Evolutionary conservation across 1,140 invertebrate genomes (phyloP).

Genomic region (Bombus pascuorum): DNA sequence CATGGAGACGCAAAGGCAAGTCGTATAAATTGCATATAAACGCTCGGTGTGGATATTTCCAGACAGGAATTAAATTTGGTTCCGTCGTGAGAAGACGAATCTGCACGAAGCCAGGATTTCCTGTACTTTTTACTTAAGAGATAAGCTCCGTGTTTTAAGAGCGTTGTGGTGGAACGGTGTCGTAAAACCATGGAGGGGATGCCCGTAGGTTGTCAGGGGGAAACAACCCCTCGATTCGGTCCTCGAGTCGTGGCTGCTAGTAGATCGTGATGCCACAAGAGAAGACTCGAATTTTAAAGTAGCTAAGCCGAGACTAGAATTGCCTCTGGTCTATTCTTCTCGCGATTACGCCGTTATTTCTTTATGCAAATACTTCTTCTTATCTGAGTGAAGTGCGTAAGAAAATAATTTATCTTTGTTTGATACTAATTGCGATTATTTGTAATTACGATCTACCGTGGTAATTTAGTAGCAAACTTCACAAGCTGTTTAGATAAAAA

Average conservation of each 20-base stretch:
- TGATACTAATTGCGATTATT: background rate
- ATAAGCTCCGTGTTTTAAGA: slow-evolving; percentile 74
- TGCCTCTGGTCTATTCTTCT: background rate
- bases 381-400: background rate
- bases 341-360: background rate
- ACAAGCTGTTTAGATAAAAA: too few relatives aligned
- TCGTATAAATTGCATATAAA: background rate
- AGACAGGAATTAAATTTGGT: slow-evolving; percentile 65
- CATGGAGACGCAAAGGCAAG: background rate
- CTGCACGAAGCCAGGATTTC: slow-evolving; percentile 53
- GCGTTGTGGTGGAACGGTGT: slow-evolving; percentile 65
- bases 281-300: slow-evolving; percentile 62
- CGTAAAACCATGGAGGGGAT: slow-evolving; percentile 70
- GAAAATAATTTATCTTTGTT: background rate
- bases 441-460: background rate
- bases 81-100: slow-evolving; percentile 56
- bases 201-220: slow-evolving; percentile 57
- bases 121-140: slow-evolving; percentile 73
- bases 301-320: slow-evolving; percentile 34
- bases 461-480: background rate
- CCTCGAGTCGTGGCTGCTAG: slow-evolving; percentile 54
- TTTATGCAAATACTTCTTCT: background rate
- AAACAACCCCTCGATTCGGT: slow-evolving; percentile 70
- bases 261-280: slow-evolving; percentile 52
- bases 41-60: background rate